phyloP scores from a whole-genome alignment of 1,140 invertebrate species.

The Macrobrachium nipponense region DNA sequence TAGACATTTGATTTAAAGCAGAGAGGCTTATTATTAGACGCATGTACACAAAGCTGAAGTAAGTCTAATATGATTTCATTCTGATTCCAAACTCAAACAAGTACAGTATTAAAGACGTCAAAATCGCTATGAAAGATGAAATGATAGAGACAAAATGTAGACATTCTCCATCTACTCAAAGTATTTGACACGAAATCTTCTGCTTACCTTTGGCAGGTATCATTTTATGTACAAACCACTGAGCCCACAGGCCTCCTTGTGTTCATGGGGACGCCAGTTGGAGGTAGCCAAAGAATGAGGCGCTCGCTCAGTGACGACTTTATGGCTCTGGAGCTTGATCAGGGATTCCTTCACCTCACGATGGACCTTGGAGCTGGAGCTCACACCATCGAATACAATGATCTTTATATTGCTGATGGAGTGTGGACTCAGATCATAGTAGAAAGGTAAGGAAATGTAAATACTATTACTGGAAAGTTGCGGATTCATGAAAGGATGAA shows the following conservation, averaged over 20 bases:
- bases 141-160: no score
- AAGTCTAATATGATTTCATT: no score
- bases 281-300: conserved; percentile 73
- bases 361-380: conserved; percentile 90
- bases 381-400: conserved; percentile 72
- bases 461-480: background rate
- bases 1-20: no score
- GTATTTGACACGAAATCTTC: background rate
- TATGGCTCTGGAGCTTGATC: conserved; percentile 89
- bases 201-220: conserved; percentile 69
- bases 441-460: conserved; percentile 75
- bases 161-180: no score
- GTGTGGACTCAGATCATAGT: conserved; percentile 91
- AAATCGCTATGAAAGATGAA: no score
- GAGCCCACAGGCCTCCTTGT: conserved; percentile 85
- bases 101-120: no score
- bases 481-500: background rate
- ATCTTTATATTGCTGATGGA: conserved; percentile 80
- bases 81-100: no score
- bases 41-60: no score
- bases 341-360: conserved; percentile 86
- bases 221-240: conserved; percentile 76
- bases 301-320: conserved; percentile 85
- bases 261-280: conserved; percentile 90
- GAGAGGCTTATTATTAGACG: no score